A percentile compares a stretch with the other conserved stretches of the same genome.
Evolutionary conservation across 1,140 invertebrate species (phyloP).

Genomic region (Drosophila kepulauana): DNA sequence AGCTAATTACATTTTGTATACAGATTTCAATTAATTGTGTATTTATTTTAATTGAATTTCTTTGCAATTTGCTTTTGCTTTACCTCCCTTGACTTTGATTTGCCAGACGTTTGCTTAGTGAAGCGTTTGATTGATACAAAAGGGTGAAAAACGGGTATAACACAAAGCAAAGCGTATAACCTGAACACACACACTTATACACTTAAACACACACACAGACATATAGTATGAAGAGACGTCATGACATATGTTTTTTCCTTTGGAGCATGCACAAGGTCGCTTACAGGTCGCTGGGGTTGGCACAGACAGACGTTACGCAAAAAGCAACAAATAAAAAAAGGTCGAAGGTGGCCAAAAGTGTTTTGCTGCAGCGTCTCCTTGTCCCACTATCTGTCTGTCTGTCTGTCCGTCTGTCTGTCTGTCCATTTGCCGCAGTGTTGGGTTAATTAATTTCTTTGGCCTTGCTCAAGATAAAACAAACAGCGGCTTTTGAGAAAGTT

Average conservation of each 20-base stretch:
- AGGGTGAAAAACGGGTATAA: slow-evolving; percentile 4
- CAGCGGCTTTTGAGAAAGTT: slow-evolving; percentile 42
- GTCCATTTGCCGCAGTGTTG: slow-evolving; percentile 35
- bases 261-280: slow-evolving; percentile 41
- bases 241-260: slow-evolving; percentile 66
- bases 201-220: slow-evolving; percentile 2
- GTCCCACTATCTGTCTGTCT: slow-evolving; percentile 4
- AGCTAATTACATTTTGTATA: slow-evolving; percentile 59
- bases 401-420: not conserved
- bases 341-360: slow-evolving; percentile 49
- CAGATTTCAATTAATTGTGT: slow-evolving; percentile 74
- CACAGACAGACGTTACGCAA: slow-evolving; percentile 15
- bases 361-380: slow-evolving; percentile 34
- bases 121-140: slow-evolving; percentile 70
- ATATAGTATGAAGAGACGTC: slow-evolving; percentile 26
- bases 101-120: slow-evolving; percentile 36
- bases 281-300: slow-evolving; percentile 15
- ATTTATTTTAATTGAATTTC: slow-evolving; percentile 78
- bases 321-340: slow-evolving; percentile 47
- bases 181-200: not conserved
- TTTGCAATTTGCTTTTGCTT: slow-evolving; percentile 23
- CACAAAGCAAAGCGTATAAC: slow-evolving; percentile 6
- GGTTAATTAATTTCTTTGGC: slow-evolving; percentile 70
- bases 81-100: slow-evolving; percentile 1
- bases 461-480: slow-evolving; percentile 43